Percentiles rank a stretch among this genome's conserved stretches.
Conservation (phyloP, 64 coral and sea anemone genomes). For the Exaiptasia diaphana region DNA sequence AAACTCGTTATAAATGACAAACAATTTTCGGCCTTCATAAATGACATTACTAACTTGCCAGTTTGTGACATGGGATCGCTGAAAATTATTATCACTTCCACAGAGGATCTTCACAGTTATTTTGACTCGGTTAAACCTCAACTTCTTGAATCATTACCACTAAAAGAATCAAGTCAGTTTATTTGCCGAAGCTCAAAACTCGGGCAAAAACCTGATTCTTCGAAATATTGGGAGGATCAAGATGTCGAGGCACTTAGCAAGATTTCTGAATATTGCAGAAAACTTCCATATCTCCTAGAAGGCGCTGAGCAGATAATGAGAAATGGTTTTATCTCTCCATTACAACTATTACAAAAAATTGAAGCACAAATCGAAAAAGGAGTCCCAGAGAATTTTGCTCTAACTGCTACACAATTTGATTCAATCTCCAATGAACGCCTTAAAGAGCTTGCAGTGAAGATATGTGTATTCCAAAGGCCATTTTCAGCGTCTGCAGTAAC, state of each 20-base stretch:
- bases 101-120: not conserved
- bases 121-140: not conserved
- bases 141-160: not conserved
- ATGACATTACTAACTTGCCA: not conserved
- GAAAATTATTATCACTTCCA: slow-evolving; percentile 23
- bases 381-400: not conserved
- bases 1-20: slow-evolving; percentile 5
- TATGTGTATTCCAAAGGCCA: slow-evolving; percentile 4
- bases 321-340: not conserved
- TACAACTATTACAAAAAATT: slow-evolving; percentile 10
- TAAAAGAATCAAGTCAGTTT: not conserved
- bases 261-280: not conserved
- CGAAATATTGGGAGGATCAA: not conserved
- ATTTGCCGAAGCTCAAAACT: not conserved
- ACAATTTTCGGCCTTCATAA: not conserved
- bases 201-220: not conserved
- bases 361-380: not conserved
- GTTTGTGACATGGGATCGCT: not conserved
- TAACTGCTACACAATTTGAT: not conserved
- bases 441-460: not conserved
- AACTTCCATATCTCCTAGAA: slow-evolving; percentile 7
- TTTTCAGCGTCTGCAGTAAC: not conserved
- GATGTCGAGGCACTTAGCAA: not conserved
- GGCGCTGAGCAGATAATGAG: slow-evolving; percentile 10
- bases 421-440: not conserved